Conservation (phyloP, 2,888 invertebrate species). For the Apamea anceps region DNA sequence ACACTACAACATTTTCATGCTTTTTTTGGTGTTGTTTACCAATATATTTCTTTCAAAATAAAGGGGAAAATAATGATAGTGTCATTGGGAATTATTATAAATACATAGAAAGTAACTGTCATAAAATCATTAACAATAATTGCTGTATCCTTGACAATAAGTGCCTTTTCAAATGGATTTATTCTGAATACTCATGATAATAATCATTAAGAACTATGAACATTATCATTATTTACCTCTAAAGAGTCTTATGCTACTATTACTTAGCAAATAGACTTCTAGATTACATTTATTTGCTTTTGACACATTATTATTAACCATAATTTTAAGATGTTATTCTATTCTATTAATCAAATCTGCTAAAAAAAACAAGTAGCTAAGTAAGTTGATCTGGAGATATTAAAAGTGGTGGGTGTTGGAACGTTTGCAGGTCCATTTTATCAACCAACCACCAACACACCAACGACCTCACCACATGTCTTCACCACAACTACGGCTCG, state of each 20-base stretch:
- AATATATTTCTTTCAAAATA: constrained; percentile 30
- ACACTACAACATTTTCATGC: not conserved
- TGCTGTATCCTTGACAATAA: constrained; percentile 3
- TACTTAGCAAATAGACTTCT: constrained; percentile 31
- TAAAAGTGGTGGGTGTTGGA: constrained; percentile 91
- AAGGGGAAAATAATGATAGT: constrained; percentile 37
- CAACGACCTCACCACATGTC: constrained; percentile 90
- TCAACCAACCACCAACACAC: constrained; percentile 90
- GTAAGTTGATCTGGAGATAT: constrained; percentile 79
- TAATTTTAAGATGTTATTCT: constrained; percentile 42
- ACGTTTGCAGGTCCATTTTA: constrained; percentile 91
- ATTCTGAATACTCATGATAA: constrained; percentile 13
- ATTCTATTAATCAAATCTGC: constrained; percentile 54
- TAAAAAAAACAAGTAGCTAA: constrained; percentile 59
- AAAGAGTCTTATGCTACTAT: constrained; percentile 27
- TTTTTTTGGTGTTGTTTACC: constrained; percentile 43
- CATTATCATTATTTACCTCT: constrained; percentile 44
- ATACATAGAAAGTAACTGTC: not conserved
- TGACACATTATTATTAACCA: constrained; percentile 40
- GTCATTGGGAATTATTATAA: not conserved
- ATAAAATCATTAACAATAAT: constrained; percentile 8
- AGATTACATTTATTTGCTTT: constrained; percentile 48
- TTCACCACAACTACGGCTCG: constrained; percentile 89
- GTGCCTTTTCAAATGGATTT: constrained; percentile 3
- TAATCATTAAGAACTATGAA: constrained; percentile 24